phyloP scores from a whole-genome alignment of 2,113 vertebrate genomes.

The Sander vitreus region DNA sequence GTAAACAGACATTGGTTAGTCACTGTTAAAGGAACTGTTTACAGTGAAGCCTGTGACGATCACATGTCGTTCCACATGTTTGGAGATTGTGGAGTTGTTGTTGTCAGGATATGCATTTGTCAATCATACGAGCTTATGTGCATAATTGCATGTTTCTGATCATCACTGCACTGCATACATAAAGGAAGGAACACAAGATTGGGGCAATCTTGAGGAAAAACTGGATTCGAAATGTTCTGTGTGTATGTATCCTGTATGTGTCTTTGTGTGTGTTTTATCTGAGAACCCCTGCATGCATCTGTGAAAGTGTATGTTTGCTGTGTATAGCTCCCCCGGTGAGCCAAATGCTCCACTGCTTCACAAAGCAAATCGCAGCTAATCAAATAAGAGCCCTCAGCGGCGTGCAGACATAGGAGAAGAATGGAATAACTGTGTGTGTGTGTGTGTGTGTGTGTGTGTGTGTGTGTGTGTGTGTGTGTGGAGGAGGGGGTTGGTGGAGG shows the following conservation, averaged over 20 bases:
- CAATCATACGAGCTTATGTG: background rate
- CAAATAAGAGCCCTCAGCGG: constrained; percentile 79
- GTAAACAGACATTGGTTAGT: constrained; percentile 38
- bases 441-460: constrained; percentile 54
- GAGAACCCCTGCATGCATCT: constrained; percentile 27
- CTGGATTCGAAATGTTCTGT: constrained; percentile 5
- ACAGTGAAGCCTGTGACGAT: background rate
- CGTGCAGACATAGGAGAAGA: constrained; percentile 67
- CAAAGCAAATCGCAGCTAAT: constrained; percentile 81
- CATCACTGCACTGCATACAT: constrained; percentile 13
- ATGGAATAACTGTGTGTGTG: constrained; percentile 52
- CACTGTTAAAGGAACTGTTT: background rate
- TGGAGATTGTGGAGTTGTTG: background rate
- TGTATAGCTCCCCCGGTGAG: constrained; percentile 64
- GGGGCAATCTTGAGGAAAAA: constrained; percentile 8
- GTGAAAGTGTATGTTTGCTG: constrained; percentile 55
- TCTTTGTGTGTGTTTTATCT: constrained; percentile 46
- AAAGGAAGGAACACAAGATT: constrained; percentile 17
- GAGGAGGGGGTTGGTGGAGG: constrained; percentile 55
- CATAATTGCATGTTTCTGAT: background rate
- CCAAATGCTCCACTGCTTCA: constrained; percentile 73
- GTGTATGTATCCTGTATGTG: constrained; percentile 26
- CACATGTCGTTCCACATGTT: background rate
- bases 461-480: constrained; percentile 53
- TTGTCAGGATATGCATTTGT: background rate